Percentiles rank a stretch among this genome's conserved stretches.
These are phyloP conservation scores for Gadopsis marmoratus DNA, from an alignment of 2,797 vertebrate genomes.

Conservation along the genomic window DNA sequence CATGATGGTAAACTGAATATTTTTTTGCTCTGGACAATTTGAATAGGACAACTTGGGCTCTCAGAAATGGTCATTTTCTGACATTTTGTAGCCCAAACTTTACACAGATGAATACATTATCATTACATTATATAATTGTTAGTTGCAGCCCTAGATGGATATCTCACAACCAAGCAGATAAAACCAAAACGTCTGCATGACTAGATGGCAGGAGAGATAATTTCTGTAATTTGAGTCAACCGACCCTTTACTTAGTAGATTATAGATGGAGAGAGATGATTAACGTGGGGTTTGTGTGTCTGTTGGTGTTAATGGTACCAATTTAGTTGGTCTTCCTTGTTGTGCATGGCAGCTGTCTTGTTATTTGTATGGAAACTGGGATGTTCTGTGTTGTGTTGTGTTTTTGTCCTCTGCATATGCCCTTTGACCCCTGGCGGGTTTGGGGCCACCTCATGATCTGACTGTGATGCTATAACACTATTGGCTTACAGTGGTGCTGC, in stretches of 20 bases:
- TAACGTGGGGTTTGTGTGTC: conserved; percentile 19
- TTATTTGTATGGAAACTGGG: conserved; percentile 14
- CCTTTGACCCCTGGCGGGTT: conserved; percentile 72
- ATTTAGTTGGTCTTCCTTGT: conserved; percentile 22
- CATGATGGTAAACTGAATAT: no score
- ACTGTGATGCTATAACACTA: conserved; percentile 93
- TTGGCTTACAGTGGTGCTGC: conserved; percentile 98
- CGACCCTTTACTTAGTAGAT: neutral
- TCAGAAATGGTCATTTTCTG: no score
- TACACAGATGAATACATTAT: no score
- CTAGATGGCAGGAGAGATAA: neutral
- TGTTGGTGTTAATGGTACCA: conserved; percentile 38
- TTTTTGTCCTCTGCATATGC: conserved; percentile 61
- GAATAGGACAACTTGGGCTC: no score
- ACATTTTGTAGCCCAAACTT: no score
- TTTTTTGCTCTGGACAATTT: no score
- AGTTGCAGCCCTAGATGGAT: neutral
- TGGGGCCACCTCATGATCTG: conserved; percentile 83
- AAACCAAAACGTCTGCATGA: neutral
- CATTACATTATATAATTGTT: no score
- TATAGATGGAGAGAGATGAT: neutral
- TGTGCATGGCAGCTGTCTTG: conserved; percentile 61
- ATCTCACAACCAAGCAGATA: neutral
- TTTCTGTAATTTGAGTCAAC: conserved; percentile 6
- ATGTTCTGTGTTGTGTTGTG: conserved; percentile 59